Base-by-base conservation (phyloP, 1,140 invertebrate genomes). In the Atta texana region DNA sequence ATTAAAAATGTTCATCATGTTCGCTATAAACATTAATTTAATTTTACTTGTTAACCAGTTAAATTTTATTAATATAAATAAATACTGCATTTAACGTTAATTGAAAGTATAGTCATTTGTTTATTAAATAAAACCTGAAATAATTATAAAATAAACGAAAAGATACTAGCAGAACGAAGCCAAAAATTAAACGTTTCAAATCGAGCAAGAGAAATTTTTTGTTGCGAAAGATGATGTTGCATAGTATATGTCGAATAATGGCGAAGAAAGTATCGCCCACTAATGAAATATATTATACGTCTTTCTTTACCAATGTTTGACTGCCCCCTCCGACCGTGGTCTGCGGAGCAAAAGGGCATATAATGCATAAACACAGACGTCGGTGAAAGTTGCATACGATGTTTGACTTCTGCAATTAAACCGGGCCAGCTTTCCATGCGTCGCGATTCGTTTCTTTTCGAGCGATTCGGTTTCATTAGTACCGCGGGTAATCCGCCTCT, bases 321-420 rank as follows among this genome's bases (percentile, higher is more conserved):
- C 49, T 69, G 75, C 51, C 61, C 39, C 55, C 10, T 21, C 18
- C 76, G 61, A n/a, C 49, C 34, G 63, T 59, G 49, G 59, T 84
- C 88, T 55, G 71, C 39, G 53, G 72, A 84, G 84, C 77, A 90
- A 87, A 84, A 72, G 89, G 88, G 89, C 71, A 76, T 71, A 82
- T 63, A 51, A 57, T 78, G 75, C 87, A 86, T 84, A 84, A 84
- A 59, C 69, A 74, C 80, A 51, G 69, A 74, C 80, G 39, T 74
- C 44, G 80, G 80, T 84, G 80, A 84, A 84, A 84, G 80, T 84
- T 75, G 80, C 80, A 75, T 84, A 74, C 80, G 80, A 75, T 84
- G 80, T 84, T 84, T 84, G 80, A 84, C 80, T 84, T 84, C 44
- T 84, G 80, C 80, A 84, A 84, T 84, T 84, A 84, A 84, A 84